phyloP scores from a whole-genome alignment of 64 coral and sea anemone species.

The Acropora tenuis region DNA sequence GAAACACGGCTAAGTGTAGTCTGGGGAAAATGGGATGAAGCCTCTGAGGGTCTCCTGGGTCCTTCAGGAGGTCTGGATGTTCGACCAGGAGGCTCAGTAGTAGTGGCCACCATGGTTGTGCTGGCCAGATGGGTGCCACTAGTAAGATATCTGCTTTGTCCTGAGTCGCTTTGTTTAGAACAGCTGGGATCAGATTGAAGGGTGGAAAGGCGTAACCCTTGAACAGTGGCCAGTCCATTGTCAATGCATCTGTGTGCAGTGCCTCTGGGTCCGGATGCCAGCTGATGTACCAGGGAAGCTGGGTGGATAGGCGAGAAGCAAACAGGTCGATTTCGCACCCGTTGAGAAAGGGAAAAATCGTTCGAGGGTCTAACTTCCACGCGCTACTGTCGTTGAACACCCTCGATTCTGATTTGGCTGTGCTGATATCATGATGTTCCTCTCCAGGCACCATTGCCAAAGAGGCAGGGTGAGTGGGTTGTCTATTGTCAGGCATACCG shows the following conservation, averaged over 20 bases:
- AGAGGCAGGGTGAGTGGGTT: slow-evolving; percentile 8
- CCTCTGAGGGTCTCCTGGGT: neutral
- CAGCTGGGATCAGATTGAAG: slow-evolving; percentile 15
- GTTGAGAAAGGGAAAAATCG: too few species aligned
- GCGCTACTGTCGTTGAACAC: too few species aligned
- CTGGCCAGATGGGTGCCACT: neutral
- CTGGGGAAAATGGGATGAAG: neutral
- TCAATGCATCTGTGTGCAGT: slow-evolving; percentile 12
- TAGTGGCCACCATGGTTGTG: slow-evolving; percentile 22
- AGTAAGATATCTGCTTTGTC: slow-evolving; percentile 25
- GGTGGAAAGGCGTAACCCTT: slow-evolving; percentile 14
- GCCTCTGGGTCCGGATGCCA: neutral
- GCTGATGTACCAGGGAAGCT: neutral
- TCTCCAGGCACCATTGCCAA: slow-evolving; percentile 33
- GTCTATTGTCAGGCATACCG: slow-evolving; percentile 13
- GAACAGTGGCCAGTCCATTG: slow-evolving; percentile 2
- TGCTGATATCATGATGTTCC: slow-evolving; percentile 21
- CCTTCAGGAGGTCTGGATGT: neutral
- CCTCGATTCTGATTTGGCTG: neutral
- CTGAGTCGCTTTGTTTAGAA: slow-evolving; percentile 27
- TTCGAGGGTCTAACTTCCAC: too few species aligned
- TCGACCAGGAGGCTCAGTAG: slow-evolving; percentile 6
- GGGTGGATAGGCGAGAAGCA: neutral
- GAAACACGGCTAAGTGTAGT: too few species aligned
- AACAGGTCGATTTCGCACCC: too few species aligned